These are phyloP conservation scores for Tachina grossa DNA, from an alignment of 2,888 invertebrate genomes.

Conservation along the genomic window DNA sequence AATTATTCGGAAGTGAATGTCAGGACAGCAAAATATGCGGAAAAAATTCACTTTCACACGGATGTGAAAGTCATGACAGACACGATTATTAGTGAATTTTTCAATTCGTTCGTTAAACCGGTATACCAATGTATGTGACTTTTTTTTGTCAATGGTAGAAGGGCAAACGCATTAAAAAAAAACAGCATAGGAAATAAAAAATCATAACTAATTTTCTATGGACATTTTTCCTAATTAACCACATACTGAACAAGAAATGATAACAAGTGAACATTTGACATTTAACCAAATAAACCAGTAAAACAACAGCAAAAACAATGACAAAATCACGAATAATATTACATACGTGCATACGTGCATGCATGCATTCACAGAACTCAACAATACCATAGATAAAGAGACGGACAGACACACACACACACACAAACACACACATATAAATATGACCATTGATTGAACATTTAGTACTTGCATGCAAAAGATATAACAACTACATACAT, in stretches of 20 bases:
- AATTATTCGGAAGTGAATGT: no score
- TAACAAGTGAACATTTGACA: constrained; percentile 69
- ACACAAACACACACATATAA: neutral
- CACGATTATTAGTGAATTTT: no score
- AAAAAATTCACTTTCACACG: no score
- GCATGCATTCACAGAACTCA: constrained; percentile 32
- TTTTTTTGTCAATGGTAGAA: neutral
- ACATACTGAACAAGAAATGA: constrained; percentile 68
- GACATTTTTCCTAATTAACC: constrained; percentile 63
- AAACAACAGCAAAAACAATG: constrained; percentile 47
- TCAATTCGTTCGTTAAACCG: no score
- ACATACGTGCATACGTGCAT: neutral
- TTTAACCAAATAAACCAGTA: constrained; percentile 69
- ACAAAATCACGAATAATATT: constrained; percentile 1
- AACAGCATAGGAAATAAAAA: constrained; percentile 17
- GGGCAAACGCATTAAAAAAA: neutral
- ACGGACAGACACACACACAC: neutral
- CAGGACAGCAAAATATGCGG: no score
- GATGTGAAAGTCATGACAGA: no score
- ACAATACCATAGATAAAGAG: constrained; percentile 9
- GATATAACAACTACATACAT: neutral
- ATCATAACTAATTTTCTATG: constrained; percentile 31
- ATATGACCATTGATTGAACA: constrained; percentile 64
- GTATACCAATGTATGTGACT: no score
- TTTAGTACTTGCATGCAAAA: constrained; percentile 9